Evolutionary conservation across 2,888 invertebrate genomes (phyloP), one percentile per base, ranked within the genome.

Genomic region (Trachelus stipa): DNA sequence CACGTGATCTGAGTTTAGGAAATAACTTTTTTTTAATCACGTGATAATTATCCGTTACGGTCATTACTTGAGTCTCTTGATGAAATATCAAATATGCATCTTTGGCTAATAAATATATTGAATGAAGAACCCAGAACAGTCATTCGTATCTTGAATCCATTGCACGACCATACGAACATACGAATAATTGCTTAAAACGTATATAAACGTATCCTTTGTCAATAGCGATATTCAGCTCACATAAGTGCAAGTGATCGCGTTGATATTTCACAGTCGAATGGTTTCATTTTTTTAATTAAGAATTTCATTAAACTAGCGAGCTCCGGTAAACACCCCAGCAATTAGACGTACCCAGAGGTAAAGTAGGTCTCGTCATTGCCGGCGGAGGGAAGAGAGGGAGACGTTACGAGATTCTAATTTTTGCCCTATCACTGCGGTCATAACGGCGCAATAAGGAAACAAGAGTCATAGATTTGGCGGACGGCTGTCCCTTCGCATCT

Each of bases 391-490:
- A 56, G 23, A 56, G 2, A 56, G 2, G 56, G 23, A 23, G 56
- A 23, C 56, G 56, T 23, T 56, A 56, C 9, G 2, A 23, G 9
- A 56, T 23, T 56, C 9, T 23, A 56, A 56, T 56, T 56, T 23
- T 9, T 56, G 23, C 2, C 23, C 9, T 56, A 23, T 23, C 15
- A 6, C 6, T 40, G 56, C 56, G 56, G 6, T 56, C 23, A 2
- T 23, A 56, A 56, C 56, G 15, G 56, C 1, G 56, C 74, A 74
- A 74, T 74, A 74, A 74, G n/a, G 74, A 74, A 74, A 35, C n/a
- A n/a, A 74, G 56, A 23, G 37, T 35, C 35, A n/a, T 35, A 35
- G 35, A 74, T 74, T 74, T 35, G 71, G 31, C 71, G 23, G 4
- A 35, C 23, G 30, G 15, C 71, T 11, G 71, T 71, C 11, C 74